Evolutionary conservation across 2,888 invertebrate genomes (phyloP).

Genomic region (Mellilla xanthometata): DNA sequence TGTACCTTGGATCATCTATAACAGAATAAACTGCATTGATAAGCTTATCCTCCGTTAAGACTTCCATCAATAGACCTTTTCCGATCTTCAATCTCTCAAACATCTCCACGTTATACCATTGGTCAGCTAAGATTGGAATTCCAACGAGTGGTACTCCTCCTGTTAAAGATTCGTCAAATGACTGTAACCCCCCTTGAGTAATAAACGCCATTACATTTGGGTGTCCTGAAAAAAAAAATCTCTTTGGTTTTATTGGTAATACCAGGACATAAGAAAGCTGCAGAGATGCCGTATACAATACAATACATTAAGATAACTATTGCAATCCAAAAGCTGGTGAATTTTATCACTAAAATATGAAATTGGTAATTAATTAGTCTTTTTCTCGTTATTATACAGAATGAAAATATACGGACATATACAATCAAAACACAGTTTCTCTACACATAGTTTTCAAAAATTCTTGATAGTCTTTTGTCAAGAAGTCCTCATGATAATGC

Average conservation of each 20-base stretch:
- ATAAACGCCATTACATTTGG: conserved; percentile 67
- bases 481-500: too few species aligned
- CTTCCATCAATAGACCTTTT: conserved; percentile 31
- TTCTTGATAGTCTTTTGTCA: too few species aligned
- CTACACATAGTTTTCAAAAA: too few species aligned
- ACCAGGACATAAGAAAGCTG: too few species aligned
- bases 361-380: too few species aligned
- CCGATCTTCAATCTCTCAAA: conserved; percentile 40
- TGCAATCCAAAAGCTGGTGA: too few species aligned
- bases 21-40: conserved; percentile 35
- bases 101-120: conserved; percentile 51
- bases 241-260: not conserved
- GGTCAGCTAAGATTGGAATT: conserved; percentile 60
- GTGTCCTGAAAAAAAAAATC: conserved; percentile 42
- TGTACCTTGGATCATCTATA: conserved; percentile 38
- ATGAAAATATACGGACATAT: too few species aligned
- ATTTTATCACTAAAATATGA: too few species aligned
- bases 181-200: conserved; percentile 66
- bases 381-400: too few species aligned
- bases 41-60: conserved; percentile 38
- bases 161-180: conserved; percentile 61
- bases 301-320: too few species aligned
- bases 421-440: too few species aligned
- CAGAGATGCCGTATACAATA: too few species aligned
- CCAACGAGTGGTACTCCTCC: conserved; percentile 57